Percentiles rank a stretch among this genome's conserved stretches.
Evolutionary conservation across 2,888 invertebrate genomes (phyloP).

Genomic region (Tachina grossa): DNA sequence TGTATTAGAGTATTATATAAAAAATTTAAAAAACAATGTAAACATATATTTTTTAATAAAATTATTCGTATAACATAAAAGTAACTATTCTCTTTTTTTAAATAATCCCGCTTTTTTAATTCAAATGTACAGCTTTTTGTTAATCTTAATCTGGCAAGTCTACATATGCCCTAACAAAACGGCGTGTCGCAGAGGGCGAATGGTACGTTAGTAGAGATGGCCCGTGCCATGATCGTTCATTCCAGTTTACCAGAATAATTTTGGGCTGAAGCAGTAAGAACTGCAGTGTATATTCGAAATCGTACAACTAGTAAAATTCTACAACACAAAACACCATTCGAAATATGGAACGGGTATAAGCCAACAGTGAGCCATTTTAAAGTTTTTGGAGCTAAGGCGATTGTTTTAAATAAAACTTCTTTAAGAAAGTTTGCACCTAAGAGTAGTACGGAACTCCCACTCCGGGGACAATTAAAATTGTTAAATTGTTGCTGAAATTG

Average conservation of each 20-base stretch:
- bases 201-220: constrained; percentile 52
- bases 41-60: no score
- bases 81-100: no score
- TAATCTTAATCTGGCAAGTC: no score
- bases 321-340: constrained; percentile 15
- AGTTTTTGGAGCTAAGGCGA: constrained; percentile 25
- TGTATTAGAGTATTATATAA: no score
- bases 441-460: no score
- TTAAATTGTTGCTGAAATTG: no score
- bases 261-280: constrained; percentile 30
- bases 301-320: constrained; percentile 23
- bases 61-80: no score
- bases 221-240: constrained; percentile 24
- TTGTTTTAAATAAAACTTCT: constrained; percentile 10
- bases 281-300: constrained; percentile 24
- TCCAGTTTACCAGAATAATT: constrained; percentile 14
- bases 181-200: constrained; percentile 54
- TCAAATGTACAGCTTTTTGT: no score
- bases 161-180: constrained; percentile 68
- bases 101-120: no score
- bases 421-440: constrained; percentile 23
- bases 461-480: no score
- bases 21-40: no score
- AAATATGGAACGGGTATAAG: constrained; percentile 4
- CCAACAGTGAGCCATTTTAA: constrained; percentile 29